Base-by-base conservation (phyloP, 2,797 vertebrate genomes). In the Molossus molossus region DNA sequence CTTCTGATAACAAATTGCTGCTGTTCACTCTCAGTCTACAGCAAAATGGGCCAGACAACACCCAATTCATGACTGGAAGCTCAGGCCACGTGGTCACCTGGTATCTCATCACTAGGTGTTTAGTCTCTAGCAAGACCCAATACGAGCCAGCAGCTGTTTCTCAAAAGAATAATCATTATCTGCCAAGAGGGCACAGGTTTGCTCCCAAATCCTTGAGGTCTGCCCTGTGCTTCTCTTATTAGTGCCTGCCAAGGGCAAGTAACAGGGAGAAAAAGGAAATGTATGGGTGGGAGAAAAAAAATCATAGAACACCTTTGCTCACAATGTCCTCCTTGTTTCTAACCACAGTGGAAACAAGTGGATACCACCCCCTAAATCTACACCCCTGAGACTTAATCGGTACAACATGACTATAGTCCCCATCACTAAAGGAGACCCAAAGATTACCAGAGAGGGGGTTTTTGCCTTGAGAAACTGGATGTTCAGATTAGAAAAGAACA, bases 401-500 rank as follows among this genome's bases (percentile, higher is more conserved):
- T 27, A 62, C 4, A 1, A 72, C 0, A 84, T 21, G 25, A 57
- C 50, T 29, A 45, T 0, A 70, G 21, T 29, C n/a, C 75, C 8
- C 53, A 58, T 23, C 50, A 81, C 29, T 53, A 88, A 92, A 88
- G 50, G 37, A 82, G 67, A 45, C 86, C 8, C 45, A 55, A 89
- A 87, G 45, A 64, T 60, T 21, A 81, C 9, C 25, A 77, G 8
- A 23, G 62, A 88, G 40, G 40, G 40, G 25, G 10, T 86, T 82
- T 77, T 79, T 90, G 45, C 33, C 25, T 50, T 69, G 33, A 97
- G 60, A 90, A 95, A 62, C 17, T 81, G 45, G 29, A 67, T 15
- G 29, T 82, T 87, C 81, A 77, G 13, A 81, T 70, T 60, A 96
- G 57, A 87, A 57, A 94, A 87, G 37, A 62, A 94, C 2, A 33